Evolutionary conservation across 2,888 invertebrate genomes (phyloP).

Genomic region (Dryobota labecula): DNA sequence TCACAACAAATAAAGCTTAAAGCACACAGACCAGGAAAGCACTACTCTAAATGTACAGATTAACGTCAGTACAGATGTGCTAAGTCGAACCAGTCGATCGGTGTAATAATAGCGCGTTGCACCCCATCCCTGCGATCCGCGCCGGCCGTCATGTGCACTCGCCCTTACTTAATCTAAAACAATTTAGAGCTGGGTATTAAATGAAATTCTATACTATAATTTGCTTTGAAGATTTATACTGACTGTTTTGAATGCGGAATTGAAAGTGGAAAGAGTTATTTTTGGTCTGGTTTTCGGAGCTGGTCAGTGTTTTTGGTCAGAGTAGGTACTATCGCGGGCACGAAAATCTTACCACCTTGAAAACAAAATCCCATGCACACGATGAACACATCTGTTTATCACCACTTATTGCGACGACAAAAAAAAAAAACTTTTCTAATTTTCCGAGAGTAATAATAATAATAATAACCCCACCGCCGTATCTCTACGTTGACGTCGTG

Average conservation of each 20-base stretch:
- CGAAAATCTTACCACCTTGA: too few species aligned
- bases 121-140: slow-evolving; percentile 62
- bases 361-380: too few species aligned
- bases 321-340: too few species aligned
- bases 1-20: slow-evolving; percentile 38
- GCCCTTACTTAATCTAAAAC: slow-evolving; percentile 75
- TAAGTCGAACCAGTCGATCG: slow-evolving; percentile 53
- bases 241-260: slow-evolving; percentile 30
- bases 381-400: too few species aligned
- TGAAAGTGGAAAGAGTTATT: not conserved
- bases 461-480: too few species aligned
- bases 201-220: slow-evolving; percentile 60
- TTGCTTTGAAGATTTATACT: slow-evolving; percentile 53
- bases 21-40: slow-evolving; percentile 21
- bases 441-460: too few species aligned
- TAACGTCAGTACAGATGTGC: slow-evolving; percentile 56
- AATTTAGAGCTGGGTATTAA: slow-evolving; percentile 64
- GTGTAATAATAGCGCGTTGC: slow-evolving; percentile 63
- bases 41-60: slow-evolving; percentile 48
- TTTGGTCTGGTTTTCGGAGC: not conserved
- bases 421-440: too few species aligned
- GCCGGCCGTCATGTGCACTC: slow-evolving; percentile 78
- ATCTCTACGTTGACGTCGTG: too few species aligned
- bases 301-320: too few species aligned
- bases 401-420: too few species aligned